phyloP scores from a whole-genome alignment of 2,113 vertebrate species.

The Odontophorus gujanensis region DNA sequence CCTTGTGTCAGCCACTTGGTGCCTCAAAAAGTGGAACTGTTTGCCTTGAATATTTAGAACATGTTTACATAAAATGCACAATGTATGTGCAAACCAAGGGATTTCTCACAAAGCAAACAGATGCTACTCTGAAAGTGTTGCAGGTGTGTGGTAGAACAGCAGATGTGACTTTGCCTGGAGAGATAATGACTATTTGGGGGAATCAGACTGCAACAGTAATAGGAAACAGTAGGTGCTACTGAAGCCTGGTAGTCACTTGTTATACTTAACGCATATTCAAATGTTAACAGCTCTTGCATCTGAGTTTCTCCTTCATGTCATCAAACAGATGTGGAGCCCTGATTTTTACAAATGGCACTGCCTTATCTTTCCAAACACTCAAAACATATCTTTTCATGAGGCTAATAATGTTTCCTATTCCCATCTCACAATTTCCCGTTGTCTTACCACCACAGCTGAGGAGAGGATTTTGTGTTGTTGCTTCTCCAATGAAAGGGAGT shows the following conservation, averaged over 20 bases:
- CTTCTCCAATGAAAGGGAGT: not conserved
- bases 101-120: not conserved
- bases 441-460: not conserved
- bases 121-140: not conserved
- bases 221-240: not conserved
- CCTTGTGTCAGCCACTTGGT: not conserved
- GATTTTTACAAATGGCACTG: not conserved
- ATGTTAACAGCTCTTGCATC: not conserved
- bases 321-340: not conserved
- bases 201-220: not conserved
- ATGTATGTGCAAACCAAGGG: not conserved
- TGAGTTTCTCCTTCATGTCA: not conserved
- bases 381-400: not conserved
- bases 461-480: not conserved
- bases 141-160: not conserved
- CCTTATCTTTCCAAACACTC: not conserved
- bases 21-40: not conserved
- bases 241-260: not conserved
- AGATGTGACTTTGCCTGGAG: not conserved
- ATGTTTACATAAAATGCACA: not conserved
- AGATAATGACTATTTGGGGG: not conserved
- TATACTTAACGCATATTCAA: not conserved
- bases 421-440: not conserved
- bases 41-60: not conserved
- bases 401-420: rapidly evolving